Base-by-base conservation (phyloP, 2,888 invertebrate genomes). In the Timema podura region DNA sequence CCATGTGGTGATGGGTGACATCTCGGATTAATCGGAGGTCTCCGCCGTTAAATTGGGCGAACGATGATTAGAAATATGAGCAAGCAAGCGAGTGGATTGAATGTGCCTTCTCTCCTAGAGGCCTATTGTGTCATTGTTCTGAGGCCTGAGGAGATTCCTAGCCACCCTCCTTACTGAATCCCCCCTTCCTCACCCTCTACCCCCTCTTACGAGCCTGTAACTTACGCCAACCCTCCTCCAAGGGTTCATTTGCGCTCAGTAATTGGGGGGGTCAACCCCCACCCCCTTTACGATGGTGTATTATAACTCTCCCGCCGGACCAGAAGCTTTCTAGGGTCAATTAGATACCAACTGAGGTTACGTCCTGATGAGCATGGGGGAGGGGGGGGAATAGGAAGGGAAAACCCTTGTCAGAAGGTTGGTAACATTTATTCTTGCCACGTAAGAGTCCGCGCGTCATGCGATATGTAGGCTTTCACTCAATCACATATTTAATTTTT, bases 11-110 rank as follows among this genome's bases (percentile, higher is more conserved):
- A 30, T 30, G 72, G 68, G 67, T 67, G 72, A 67, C 71, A 67
- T 70, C 71, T 70, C 65, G 72, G 71, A 71, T 73, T 71, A 73
- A 73, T 71, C 72, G 72, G 67, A 70, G 71, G 72, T 70, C 65
- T 68, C 67, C 67, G 65, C 64, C 69, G 72, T 71, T 70, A 71
- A 73, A 73, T 73, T 71, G 72, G 67, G 71, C 72, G 71, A 49
- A 67, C 71, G 64, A 70, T 73, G 71, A 73, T 73, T 71, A 73
- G 72, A 73, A 73, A 73, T 73, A 73, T 73, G 72, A 73, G 71
- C 71, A 54, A 57, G 48, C 30, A 61, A 65, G 68, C 61, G 68
- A 47, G 16, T 9, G 30, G 30, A 30, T 30, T 30, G 30, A 30
- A 30, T 30, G 30, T 30, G 30, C 30, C 30, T 30, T 30, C 30